phyloP scores from a whole-genome alignment of 2,888 invertebrate species.

The Agrypnus murinus region DNA sequence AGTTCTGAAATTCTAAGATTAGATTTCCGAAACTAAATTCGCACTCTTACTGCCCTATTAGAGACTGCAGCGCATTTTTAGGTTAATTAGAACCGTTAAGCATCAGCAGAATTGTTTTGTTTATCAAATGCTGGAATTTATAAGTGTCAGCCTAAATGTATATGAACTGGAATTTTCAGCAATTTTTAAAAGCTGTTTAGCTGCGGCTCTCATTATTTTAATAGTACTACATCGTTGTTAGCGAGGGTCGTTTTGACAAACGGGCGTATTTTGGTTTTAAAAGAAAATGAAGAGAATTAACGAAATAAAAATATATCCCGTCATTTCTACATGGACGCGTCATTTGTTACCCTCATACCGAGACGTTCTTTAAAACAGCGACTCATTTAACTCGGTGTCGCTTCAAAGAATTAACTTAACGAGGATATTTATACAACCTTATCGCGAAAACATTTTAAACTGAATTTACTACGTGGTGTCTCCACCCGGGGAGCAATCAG shows the following conservation, averaged over 20 bases:
- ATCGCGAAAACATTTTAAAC: slow-evolving; percentile 68
- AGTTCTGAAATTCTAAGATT: background rate
- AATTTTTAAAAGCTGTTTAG: slow-evolving; percentile 27
- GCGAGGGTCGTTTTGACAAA: slow-evolving; percentile 47
- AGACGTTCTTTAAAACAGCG: slow-evolving; percentile 53
- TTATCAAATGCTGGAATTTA: background rate
- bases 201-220: slow-evolving; percentile 31
- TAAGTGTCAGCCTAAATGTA: slow-evolving; percentile 5
- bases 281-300: slow-evolving; percentile 55
- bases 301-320: slow-evolving; percentile 54
- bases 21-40: background rate
- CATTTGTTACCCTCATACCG: slow-evolving; percentile 54
- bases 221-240: slow-evolving; percentile 34
- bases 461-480: slow-evolving; percentile 67
- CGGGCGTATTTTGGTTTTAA: slow-evolving; percentile 49
- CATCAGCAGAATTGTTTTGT: background rate
- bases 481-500: slow-evolving; percentile 64
- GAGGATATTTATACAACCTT: slow-evolving; percentile 69
- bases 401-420: slow-evolving; percentile 67
- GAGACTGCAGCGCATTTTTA: background rate
- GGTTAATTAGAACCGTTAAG: background rate
- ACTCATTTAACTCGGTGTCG: slow-evolving; percentile 58
- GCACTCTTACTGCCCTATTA: background rate
- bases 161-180: slow-evolving; percentile 7
- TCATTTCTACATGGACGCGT: slow-evolving; percentile 52